Evolutionary conservation across 2,113 vertebrate species (phyloP).

Genomic region (Rhinichthys klamathensis): DNA sequence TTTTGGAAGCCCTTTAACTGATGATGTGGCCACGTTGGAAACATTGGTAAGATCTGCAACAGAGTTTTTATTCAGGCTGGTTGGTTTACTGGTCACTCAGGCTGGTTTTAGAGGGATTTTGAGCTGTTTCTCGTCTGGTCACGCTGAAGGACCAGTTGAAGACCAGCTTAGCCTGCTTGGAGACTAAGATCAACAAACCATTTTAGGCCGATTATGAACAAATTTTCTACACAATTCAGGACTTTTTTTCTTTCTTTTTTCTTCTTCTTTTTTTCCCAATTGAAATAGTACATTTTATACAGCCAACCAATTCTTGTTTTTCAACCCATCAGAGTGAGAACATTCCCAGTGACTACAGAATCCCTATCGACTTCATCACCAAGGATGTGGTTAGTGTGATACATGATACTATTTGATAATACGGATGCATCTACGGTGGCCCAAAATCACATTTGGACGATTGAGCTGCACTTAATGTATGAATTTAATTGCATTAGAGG

Average conservation of each 20-base stretch:
- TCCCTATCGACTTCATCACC: constrained; percentile 58
- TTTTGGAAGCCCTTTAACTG: constrained; percentile 59
- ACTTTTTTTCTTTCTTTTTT: not conserved
- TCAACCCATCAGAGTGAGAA: constrained; percentile 60
- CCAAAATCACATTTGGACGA: not conserved
- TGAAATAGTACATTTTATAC: not conserved
- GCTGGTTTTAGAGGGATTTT: not conserved
- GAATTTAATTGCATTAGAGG: not conserved
- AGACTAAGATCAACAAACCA: not conserved
- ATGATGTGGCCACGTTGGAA: constrained; percentile 62
- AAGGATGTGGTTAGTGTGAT: constrained; percentile 60
- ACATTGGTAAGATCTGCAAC: constrained; percentile 54
- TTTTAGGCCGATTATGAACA: not conserved
- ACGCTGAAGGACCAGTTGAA: not conserved
- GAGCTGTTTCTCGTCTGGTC: not conserved
- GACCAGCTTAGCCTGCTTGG: not conserved
- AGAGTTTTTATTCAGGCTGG: not conserved
- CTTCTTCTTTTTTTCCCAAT: too few relatives aligned
- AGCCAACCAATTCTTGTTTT: not conserved
- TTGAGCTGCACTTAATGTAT: not conserved
- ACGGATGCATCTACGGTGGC: not conserved
- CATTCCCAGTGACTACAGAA: constrained; percentile 65
- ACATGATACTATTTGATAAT: not conserved
- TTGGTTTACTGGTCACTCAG: not conserved
- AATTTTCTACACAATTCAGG: not conserved